A percentile compares a stretch with the other conserved stretches of the same genome.
Evolutionary conservation across 2,797 vertebrate genomes (phyloP).

Genomic region (Sphaeramia orbicularis): DNA sequence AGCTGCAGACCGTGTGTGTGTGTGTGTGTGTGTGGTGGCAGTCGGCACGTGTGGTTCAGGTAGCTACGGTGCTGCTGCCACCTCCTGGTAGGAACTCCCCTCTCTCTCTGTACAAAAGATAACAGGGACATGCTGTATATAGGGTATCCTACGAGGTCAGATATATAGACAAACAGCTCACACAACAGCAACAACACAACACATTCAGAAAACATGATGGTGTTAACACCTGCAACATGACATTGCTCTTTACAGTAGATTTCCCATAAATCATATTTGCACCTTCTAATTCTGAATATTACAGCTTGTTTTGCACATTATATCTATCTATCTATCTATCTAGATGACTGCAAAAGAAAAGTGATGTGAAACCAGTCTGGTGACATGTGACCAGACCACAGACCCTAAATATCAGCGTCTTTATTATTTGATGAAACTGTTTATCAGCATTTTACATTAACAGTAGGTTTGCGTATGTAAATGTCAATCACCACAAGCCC

Average conservation of each 20-base stretch:
- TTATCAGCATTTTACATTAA: slow-evolving; percentile 3
- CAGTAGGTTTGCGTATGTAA: neutral
- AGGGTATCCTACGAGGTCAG: too few relatives aligned
- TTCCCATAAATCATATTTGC: too few relatives aligned
- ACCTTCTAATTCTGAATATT: too few relatives aligned
- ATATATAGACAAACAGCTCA: neutral
- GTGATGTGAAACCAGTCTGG: slow-evolving; percentile 10
- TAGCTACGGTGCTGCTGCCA: slow-evolving; percentile 70
- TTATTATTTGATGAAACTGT: neutral
- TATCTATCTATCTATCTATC: too few relatives aligned
- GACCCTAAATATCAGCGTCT: neutral
- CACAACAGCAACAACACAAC: too few relatives aligned
- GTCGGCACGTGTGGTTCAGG: neutral
- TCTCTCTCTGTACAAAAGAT: neutral
- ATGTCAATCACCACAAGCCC: neutral
- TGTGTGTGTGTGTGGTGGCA: neutral
- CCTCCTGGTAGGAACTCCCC: slow-evolving; percentile 63
- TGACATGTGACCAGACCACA: neutral
- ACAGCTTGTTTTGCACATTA: too few relatives aligned
- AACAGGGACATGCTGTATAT: too few relatives aligned
- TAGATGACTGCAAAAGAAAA: neutral
- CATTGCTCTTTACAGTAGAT: neutral
- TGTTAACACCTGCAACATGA: neutral
- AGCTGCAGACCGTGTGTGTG: neutral
- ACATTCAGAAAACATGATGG: neutral